Conservation (phyloP, 2,888 invertebrate genomes). For the Mechanitis mazaeus region DNA sequence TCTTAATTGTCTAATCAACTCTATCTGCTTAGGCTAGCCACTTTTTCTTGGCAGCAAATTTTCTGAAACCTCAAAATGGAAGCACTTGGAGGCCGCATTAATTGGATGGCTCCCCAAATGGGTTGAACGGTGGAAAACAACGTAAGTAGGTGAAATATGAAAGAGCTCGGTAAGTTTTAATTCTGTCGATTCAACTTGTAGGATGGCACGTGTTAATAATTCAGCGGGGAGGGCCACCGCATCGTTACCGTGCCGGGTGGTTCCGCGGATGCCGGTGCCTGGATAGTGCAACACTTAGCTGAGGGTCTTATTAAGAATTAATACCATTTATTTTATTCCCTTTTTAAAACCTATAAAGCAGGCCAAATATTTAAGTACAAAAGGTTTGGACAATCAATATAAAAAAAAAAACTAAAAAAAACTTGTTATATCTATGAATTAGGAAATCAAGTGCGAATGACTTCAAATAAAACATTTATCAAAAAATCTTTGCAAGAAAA, state of each 20-base stretch:
- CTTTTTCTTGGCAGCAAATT: constrained; percentile 8
- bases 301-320: background rate
- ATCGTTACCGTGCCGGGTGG: constrained; percentile 48
- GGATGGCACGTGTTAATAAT: constrained; percentile 69
- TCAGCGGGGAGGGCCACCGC: constrained; percentile 55
- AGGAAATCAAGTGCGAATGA: too few species aligned
- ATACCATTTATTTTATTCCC: background rate
- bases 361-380: too few species aligned
- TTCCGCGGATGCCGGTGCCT: constrained; percentile 8
- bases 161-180: constrained; percentile 66
- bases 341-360: too few species aligned
- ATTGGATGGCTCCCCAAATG: constrained; percentile 35
- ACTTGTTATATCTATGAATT: too few species aligned
- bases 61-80: constrained; percentile 9
- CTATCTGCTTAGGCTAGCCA: constrained; percentile 3
- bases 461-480: too few species aligned
- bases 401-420: too few species aligned
- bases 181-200: constrained; percentile 68
- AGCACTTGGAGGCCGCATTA: constrained; percentile 30
- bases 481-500: too few species aligned
- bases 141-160: constrained; percentile 60
- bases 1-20: constrained; percentile 2
- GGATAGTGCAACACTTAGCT: constrained; percentile 3
- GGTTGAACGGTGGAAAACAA: constrained; percentile 34
- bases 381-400: too few species aligned